These are phyloP conservation scores for Megalopta genalis DNA, from an alignment of 1,140 invertebrate genomes.

Conservation along the genomic window DNA sequence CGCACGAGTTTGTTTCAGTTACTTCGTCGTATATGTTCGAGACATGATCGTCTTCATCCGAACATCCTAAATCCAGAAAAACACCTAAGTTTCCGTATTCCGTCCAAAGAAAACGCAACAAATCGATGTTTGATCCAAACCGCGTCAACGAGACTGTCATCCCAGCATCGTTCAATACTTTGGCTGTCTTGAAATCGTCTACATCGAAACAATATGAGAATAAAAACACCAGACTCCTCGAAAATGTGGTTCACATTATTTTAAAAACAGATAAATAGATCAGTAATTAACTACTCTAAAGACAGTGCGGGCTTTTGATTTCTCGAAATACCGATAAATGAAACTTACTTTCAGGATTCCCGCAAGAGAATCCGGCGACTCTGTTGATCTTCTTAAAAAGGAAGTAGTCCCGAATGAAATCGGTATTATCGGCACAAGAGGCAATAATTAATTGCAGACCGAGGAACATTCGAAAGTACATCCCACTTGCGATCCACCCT, in stretches of 20 bases:
- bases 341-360: conserved; percentile 5
- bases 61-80: conserved; percentile 54
- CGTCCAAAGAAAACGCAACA: conserved; percentile 29
- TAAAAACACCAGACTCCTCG: no score
- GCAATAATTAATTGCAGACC: conserved; percentile 33
- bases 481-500: background rate
- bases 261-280: no score
- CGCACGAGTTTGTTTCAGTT: background rate
- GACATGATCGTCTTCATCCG: background rate
- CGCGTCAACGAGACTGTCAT: conserved; percentile 36
- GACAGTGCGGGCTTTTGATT: no score
- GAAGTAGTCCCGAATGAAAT: conserved; percentile 61
- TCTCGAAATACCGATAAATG: no score
- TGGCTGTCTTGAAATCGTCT: conserved; percentile 48
- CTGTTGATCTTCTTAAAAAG: conserved; percentile 42
- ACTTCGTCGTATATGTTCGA: conserved; percentile 47
- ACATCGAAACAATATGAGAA: background rate
- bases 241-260: no score
- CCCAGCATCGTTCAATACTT: conserved; percentile 24
- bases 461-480: conserved; percentile 29
- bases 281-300: no score
- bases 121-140: conserved; percentile 1
- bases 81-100: conserved; percentile 49
- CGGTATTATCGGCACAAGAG: conserved; percentile 2
- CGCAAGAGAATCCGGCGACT: conserved; percentile 56